Evolutionary conservation across 2,113 vertebrate genomes (phyloP), one percentile per base, ranked within the genome.

Genomic region (Vireo altiloquus): DNA sequence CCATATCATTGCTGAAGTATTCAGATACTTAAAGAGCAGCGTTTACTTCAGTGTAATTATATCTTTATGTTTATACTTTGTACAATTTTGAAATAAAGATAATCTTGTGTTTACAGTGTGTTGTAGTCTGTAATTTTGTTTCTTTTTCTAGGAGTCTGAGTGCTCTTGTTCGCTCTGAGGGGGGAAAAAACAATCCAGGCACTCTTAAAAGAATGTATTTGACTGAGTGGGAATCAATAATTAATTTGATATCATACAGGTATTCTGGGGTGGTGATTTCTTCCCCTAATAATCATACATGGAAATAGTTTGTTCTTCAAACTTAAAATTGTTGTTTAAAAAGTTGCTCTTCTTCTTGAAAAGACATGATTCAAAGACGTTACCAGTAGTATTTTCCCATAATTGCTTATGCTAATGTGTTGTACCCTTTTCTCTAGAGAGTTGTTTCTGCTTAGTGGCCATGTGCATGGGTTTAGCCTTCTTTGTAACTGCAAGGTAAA

Each of bases 41-140:
- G 87, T 92, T 96, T 94, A 87, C 53, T 94, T 79, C 82, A 24
- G 8, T 95, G 70, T 89, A 94, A 61, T 94, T 97, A 74, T 93
- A 33, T 88, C 40, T 96, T 64, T 92, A 65, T 91, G 72, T 79
- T 96, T 92, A 72, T 94, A 90, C 57, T 92, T 95, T 96, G 78
- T 96, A 93, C 39, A 31, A 18, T 84, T 94, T 97, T 89, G 90
- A 95, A 93, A 97, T 97, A 98, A 97, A 96, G 47, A 44, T 61
- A 47, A 64, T 72, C 12, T 63, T 53, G 25, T 93, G 60, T 74
- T 74, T 82, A 68, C 42, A 56, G 15, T 68, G 14, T 64, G n/a
- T 59, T 63, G 74, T 66, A 47, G 24, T 69, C 27, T 59, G 49
- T 65, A 63, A 54, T 40, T 82, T 40, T 87, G 42, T 91, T 87